phyloP scores from a whole-genome alignment of 2,888 invertebrate genomes.

The Polydrusus cervinus region DNA sequence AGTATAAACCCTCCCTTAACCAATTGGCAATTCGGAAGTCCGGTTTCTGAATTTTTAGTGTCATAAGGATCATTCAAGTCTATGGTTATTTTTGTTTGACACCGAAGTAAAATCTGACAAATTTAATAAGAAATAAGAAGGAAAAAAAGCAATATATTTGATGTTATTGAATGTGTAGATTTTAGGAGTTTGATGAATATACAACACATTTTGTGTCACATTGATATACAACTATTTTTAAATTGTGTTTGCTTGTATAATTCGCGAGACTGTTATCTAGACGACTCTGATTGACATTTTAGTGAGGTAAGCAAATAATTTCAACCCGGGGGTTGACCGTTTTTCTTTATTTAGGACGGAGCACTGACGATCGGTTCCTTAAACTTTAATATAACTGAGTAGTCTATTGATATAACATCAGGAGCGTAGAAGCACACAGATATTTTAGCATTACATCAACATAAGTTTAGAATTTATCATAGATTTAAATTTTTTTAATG shows the following conservation, averaged over 20 bases:
- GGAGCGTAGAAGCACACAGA: not conserved
- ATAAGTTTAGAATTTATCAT: no score
- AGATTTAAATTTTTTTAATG: no score
- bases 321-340: slow-evolving; percentile 49
- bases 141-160: not conserved
- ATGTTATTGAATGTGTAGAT: not conserved
- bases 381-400: slow-evolving; percentile 53
- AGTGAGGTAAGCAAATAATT: slow-evolving; percentile 54
- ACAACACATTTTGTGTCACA: not conserved
- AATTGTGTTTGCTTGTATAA: slow-evolving; percentile 27
- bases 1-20: not conserved
- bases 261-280: slow-evolving; percentile 36
- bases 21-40: slow-evolving; percentile 8
- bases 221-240: slow-evolving; percentile 35
- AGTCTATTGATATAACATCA: slow-evolving; percentile 30
- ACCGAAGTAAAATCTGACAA: not conserved
- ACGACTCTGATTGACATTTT: slow-evolving; percentile 54
- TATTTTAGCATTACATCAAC: no score
- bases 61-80: not conserved
- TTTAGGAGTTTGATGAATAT: not conserved
- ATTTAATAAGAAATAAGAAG: not conserved
- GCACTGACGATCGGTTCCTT: slow-evolving; percentile 51
- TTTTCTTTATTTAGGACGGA: slow-evolving; percentile 56
- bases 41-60: slow-evolving; percentile 11
- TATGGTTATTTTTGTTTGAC: slow-evolving; percentile 16